Evolutionary conservation across 2,797 vertebrate species (phyloP), one percentile per base, ranked within the genome.

Genomic region (Antrozous pallidus): DNA sequence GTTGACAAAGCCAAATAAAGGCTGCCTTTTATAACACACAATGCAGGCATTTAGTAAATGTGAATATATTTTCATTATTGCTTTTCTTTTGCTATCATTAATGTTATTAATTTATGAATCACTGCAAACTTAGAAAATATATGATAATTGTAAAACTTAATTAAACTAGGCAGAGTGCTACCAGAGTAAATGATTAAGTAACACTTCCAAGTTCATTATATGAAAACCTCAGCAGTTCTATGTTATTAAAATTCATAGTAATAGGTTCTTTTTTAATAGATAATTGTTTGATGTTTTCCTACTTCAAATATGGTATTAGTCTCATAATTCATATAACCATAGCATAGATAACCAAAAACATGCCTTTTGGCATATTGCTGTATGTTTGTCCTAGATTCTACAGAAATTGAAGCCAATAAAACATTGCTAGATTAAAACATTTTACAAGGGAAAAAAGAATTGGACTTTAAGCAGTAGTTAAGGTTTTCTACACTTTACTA

Each of bases 41-140:
- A 77, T 67, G 78, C 45, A 92, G 13, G n/a, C 28, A 87, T 82
- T 93, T 96, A 95, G 92, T 90, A 92, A 97, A 92, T 80, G 49
- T 92, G 65, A 84, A 89, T 93, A 65, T 89, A n/a, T 49, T 95
- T 92, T 91, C 67, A 78, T 96, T 96, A 95, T 89, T 95, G 58
- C 71, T 96, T 95, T 95, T 91, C 81, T 91, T 36, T 93, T 92
- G 67, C 61, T 87, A 87, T 80, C 85, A 95, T 96, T 95, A 96
- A 79, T 56, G 20, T 95, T 96, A 96, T 96, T 96, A 96, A 97
- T 97, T 97, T 97, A 95, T 94, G 85, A 97, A 88, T 93, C 75
- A 74, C 6, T 31, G 6, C n/a, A 95, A 93, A 95, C 69, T 93
- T 88, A 93, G 58, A 90, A 94, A 92, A 95, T 88, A 93, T 58